Conservation (phyloP, 2,888 invertebrate genomes). For the Drosophila limbata region DNA sequence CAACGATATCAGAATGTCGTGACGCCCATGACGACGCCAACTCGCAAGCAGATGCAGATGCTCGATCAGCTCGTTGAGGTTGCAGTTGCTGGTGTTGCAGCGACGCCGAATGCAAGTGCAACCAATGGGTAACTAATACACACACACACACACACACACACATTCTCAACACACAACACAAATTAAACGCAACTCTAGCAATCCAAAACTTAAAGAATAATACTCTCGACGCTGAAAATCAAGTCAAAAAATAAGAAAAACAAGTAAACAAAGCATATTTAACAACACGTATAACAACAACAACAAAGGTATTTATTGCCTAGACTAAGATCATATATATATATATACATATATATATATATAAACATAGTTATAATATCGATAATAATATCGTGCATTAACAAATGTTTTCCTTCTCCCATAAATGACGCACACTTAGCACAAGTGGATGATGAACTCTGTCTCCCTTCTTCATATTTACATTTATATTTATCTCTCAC, state of each 20-base stretch:
- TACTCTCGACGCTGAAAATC: constrained; percentile 42
- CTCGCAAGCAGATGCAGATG: constrained; percentile 81
- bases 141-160: constrained; percentile 28
- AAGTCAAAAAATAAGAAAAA: constrained; percentile 30
- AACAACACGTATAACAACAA: constrained; percentile 15
- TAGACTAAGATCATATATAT: constrained; percentile 66
- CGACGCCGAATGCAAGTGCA: constrained; percentile 41
- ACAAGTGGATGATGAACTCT: constrained; percentile 48
- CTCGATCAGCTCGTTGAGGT: constrained; percentile 62
- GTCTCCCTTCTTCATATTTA: constrained; percentile 3
- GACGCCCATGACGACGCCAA: constrained; percentile 83
- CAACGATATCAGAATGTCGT: constrained; percentile 86
- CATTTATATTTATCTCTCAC: not conserved
- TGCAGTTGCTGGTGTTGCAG: constrained; percentile 33
- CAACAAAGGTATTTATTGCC: constrained; percentile 69
- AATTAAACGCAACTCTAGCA: constrained; percentile 60
- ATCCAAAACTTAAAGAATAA: constrained; percentile 54
- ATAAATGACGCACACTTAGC: constrained; percentile 23
- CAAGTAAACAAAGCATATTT: constrained; percentile 13
- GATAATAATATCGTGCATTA: constrained; percentile 28
- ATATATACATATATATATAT: constrained; percentile 7
- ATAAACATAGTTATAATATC: constrained; percentile 26
- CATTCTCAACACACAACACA: constrained; percentile 35
- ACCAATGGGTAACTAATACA: constrained; percentile 55
- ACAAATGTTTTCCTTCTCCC: constrained; percentile 4